Base-by-base conservation (phyloP, 2,888 invertebrate species). In the Synergus umbraculus region DNA sequence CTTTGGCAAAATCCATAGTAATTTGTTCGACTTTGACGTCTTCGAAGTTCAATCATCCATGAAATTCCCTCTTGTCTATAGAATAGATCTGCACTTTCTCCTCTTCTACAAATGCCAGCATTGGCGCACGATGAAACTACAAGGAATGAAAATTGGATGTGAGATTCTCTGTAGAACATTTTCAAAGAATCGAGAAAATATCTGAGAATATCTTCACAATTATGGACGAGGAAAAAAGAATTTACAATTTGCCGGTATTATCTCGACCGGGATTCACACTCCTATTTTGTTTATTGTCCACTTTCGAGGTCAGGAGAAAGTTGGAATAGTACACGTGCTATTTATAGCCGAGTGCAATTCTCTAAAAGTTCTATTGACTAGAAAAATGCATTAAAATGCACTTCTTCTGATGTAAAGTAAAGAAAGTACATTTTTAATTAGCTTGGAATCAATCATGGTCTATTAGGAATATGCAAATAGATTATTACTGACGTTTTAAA, bases 81-180 rank as follows among this genome's bases (percentile, higher is more conserved):
- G 80, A 79, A 83, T 80, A 79, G 81, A 83, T 81, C 78, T 66
- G 49, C 60, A 82, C 85, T 85, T 86, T 85, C 85, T 83, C 85
- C 77, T 44, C 60, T 29, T 29, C 29, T 29, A 18, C 66, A 67
- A 43, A 67, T 44, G 43, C 66, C 43, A 67, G 44, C 44, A 29
- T 29, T 63, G 10, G 22, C 13, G 37, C 63, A 63, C 12, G 29
- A 29, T 29, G 29, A 3, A 29, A 29, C 29, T 29, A 29, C 29
- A 29, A 29, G 10, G 13, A 63, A 63, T 63, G 29, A 63, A 63
- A 63, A 63, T 29, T 63, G 12, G 12, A 29, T 37, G 13, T 13
- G 4, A 63, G 29, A 63, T 29, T 29, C 13, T 10, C 44, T 9
- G 12, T 5, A 44, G n/a, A 44, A 66, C 12, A 43, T 18, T 44